Percentiles rank a stretch among this genome's conserved stretches.
phyloP scores from a whole-genome alignment of 92 coral and sea anemone species.

The Chrysogorgia sp. region DNA sequence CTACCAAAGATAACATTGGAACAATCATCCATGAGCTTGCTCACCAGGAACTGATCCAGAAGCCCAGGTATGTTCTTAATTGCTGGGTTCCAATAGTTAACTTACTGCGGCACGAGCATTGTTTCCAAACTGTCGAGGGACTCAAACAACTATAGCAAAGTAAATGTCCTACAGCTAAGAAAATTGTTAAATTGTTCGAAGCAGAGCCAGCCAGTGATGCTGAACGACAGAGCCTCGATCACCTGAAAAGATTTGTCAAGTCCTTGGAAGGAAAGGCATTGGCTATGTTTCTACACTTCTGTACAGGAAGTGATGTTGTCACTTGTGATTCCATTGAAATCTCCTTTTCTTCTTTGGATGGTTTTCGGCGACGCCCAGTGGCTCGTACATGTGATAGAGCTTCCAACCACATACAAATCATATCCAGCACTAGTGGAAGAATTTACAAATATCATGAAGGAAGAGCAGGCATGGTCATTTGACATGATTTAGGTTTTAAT shows the following conservation, averaged over 20 bases:
- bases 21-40: conserved; percentile 61
- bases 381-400: conserved; percentile 58
- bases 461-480: conserved; percentile 52
- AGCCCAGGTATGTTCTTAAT: conserved; percentile 58
- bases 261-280: conserved; percentile 42
- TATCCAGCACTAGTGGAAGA: conserved; percentile 61
- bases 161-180: conserved; percentile 45
- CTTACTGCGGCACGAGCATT: conserved; percentile 23
- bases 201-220: conserved; percentile 38
- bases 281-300: conserved; percentile 12
- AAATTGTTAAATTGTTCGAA: conserved; percentile 24
- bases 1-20: conserved; percentile 53
- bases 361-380: conserved; percentile 55
- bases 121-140: conserved; percentile 39
- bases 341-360: conserved; percentile 39
- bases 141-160: conserved; percentile 36
- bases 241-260: conserved; percentile 42
- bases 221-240: conserved; percentile 33
- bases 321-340: conserved; percentile 32
- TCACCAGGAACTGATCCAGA: conserved; percentile 68
- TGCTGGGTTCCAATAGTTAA: conserved; percentile 64
- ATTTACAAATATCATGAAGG: conserved; percentile 47
- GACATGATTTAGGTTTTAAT: conserved; percentile 25
- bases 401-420: conserved; percentile 56
- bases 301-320: conserved; percentile 59